Evolutionary conservation across 2,797 vertebrate species (phyloP).

Genomic region (Spatula versicolor): DNA sequence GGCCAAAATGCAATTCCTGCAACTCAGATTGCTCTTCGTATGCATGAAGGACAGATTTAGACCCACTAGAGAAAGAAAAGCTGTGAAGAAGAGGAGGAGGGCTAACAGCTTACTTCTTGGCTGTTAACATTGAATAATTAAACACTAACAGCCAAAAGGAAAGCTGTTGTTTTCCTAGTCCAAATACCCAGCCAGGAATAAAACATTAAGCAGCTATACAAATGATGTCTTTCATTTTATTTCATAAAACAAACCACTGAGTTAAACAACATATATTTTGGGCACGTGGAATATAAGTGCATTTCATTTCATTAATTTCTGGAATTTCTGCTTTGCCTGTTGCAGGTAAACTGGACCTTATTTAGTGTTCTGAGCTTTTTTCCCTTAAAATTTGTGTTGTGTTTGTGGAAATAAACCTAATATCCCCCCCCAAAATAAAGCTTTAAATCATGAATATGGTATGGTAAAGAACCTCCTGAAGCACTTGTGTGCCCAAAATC

Average conservation of each 20-base stretch:
- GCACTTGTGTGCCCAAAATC: background rate
- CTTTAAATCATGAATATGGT: background rate
- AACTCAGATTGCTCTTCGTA: conserved; percentile 51
- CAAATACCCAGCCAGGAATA: conserved; percentile 73
- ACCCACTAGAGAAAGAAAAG: conserved; percentile 49
- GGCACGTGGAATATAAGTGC: background rate
- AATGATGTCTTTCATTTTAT: conserved; percentile 54
- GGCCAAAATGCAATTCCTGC: conserved; percentile 31
- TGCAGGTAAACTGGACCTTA: background rate
- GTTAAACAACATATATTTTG: conserved; percentile 59
- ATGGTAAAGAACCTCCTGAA: background rate
- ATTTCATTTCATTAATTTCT: background rate
- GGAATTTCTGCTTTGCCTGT: background rate
- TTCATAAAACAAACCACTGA: conserved; percentile 48
- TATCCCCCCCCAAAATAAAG: background rate
- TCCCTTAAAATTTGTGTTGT: background rate
- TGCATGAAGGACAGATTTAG: conserved; percentile 73
- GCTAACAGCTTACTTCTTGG: conserved; percentile 75
- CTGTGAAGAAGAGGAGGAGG: conserved; percentile 73
- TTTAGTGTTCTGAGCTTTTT: background rate
- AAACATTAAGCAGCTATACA: conserved; percentile 67
- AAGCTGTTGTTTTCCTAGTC: conserved; percentile 76
- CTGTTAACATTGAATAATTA: conserved; percentile 73
- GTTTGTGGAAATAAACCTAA: background rate
- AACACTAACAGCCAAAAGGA: conserved; percentile 71